These are phyloP conservation scores for Xylota sylvarum DNA, from an alignment of 2,888 invertebrate genomes.

Conservation along the genomic window DNA sequence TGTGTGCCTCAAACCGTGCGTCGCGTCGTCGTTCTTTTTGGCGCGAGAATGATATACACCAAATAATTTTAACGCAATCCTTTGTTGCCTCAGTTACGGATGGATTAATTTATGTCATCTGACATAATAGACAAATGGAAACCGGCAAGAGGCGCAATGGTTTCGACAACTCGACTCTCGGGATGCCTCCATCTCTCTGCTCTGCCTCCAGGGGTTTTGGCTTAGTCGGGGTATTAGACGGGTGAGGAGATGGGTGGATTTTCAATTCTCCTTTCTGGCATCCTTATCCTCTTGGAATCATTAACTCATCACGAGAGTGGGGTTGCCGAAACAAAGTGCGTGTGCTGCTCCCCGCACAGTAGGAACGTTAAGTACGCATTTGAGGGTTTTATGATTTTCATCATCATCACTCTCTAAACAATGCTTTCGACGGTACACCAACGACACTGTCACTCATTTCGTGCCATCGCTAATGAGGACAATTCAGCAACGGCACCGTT, in stretches of 20 bases:
- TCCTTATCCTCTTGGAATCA: slow-evolving; percentile 24
- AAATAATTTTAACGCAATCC: slow-evolving; percentile 47
- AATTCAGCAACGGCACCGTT: slow-evolving; percentile 52
- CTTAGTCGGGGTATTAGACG: slow-evolving; percentile 6
- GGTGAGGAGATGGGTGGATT: not conserved
- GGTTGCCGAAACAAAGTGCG: not conserved
- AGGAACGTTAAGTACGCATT: slow-evolving; percentile 43
- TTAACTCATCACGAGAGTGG: slow-evolving; percentile 14
- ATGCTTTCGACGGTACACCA: slow-evolving; percentile 15
- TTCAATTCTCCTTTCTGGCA: slow-evolving; percentile 35
- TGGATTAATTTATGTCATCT: slow-evolving; percentile 63
- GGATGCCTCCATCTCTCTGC: not conserved
- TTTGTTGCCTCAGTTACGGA: slow-evolving; percentile 52
- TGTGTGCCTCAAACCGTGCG: no score
- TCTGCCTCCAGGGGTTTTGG: not conserved
- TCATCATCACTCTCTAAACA: slow-evolving; percentile 61
- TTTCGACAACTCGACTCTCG: slow-evolving; percentile 37
- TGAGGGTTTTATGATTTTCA: slow-evolving; percentile 60
- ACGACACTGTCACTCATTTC: slow-evolving; percentile 46
- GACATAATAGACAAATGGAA: slow-evolving; percentile 57
- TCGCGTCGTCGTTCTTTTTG: not conserved
- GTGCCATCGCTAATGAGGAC: slow-evolving; percentile 63
- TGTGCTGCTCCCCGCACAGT: slow-evolving; percentile 16
- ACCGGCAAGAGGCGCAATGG: slow-evolving; percentile 34
- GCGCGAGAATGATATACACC: slow-evolving; percentile 7